These are phyloP conservation scores for Rattus rattus DNA, from an alignment of 2,113 vertebrate species.

Conservation along the genomic window DNA sequence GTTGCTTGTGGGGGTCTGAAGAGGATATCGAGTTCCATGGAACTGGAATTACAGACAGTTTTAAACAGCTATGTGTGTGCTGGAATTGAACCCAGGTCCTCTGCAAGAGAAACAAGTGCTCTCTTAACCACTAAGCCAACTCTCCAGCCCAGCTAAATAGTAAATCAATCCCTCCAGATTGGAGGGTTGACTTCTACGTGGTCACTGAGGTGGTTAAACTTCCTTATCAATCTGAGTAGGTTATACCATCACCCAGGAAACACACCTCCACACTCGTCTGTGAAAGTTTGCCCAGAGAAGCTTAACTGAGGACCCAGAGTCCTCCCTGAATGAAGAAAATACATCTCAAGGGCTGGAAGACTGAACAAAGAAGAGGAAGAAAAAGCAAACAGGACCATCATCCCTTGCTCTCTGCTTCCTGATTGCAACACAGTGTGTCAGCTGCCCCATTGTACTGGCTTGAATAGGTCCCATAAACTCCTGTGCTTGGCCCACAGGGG, in stretches of 20 bases:
- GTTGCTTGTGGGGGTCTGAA: no score
- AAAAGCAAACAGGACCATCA: fast-evolving
- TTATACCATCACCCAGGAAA: background rate
- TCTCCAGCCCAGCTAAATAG: no score
- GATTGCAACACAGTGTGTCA: background rate
- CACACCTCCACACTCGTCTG: background rate
- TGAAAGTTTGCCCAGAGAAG: background rate
- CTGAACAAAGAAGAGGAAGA: background rate
- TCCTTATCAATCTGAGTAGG: background rate
- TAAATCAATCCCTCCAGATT: background rate
- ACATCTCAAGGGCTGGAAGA: background rate
- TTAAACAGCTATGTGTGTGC: background rate
- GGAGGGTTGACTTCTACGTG: background rate
- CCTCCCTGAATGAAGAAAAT: background rate
- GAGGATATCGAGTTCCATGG: background rate
- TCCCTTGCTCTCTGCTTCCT: background rate
- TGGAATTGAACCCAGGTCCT: background rate
- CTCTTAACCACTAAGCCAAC: background rate
- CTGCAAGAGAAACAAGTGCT: background rate
- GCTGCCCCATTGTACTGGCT: background rate
- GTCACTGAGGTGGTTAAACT: background rate
- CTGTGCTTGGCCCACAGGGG: no score
- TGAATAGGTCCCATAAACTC: no score
- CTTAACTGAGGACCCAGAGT: background rate
- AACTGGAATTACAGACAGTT: background rate